phyloP scores from a whole-genome alignment of 2,888 invertebrate genomes.

The Papilio demoleus region DNA sequence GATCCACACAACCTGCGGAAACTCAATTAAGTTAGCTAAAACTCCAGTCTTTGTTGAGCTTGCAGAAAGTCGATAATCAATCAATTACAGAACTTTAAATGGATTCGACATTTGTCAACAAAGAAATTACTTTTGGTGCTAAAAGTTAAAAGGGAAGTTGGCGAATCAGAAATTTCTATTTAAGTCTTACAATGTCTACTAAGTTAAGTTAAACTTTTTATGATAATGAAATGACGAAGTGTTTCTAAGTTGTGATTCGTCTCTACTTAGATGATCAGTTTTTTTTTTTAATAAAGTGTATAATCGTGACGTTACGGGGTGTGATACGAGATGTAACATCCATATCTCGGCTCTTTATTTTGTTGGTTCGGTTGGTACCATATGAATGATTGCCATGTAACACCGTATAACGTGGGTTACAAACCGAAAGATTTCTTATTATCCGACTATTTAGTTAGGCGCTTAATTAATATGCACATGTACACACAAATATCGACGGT shows the following conservation, averaged over 20 bases:
- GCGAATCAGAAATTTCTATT: slow-evolving; percentile 26
- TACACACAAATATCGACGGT: no score
- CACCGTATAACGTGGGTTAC: no score
- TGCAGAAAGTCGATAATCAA: slow-evolving; percentile 20
- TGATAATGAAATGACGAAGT: slow-evolving; percentile 19
- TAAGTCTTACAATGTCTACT: background rate
- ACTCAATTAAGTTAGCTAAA: background rate
- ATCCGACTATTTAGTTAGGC: no score
- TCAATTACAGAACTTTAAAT: slow-evolving; percentile 20
- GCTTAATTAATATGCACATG: no score
- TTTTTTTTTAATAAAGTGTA: no score
- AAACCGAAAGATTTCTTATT: no score
- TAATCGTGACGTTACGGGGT: no score
- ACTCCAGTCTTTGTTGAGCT: background rate
- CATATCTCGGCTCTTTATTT: no score
- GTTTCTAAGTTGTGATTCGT: background rate
- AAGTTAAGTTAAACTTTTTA: slow-evolving; percentile 12
- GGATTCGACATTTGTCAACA: slow-evolving; percentile 30
- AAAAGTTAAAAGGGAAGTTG: slow-evolving; percentile 30
- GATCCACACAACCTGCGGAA: background rate
- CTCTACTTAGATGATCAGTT: background rate
- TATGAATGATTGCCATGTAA: no score
- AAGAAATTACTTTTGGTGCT: slow-evolving; percentile 32
- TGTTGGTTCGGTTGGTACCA: no score
- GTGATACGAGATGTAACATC: no score